Base-by-base conservation (phyloP, 2,113 vertebrate genomes). In the Tragelaphus imberbis region DNA sequence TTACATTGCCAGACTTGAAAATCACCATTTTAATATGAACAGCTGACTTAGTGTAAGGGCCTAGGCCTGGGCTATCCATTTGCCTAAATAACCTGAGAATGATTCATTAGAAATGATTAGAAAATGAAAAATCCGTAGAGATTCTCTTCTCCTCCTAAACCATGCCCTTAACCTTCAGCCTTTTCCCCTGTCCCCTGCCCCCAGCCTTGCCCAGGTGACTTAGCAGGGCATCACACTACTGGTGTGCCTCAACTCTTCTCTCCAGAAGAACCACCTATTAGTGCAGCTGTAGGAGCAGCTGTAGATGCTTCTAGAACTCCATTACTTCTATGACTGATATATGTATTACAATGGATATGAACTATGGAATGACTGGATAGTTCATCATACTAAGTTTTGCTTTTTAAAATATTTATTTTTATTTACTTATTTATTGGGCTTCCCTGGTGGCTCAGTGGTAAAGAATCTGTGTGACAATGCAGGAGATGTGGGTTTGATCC, bases 101-200 rank as follows among this genome's bases (percentile, higher is more conserved):
- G 55, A 13, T 27, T 87, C 40, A 28, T 55, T 89, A 82, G 33
- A 68, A 84, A 47, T 61, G 30, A 63, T 61, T 36, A 71, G 84
- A 94, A 96, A 80, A 88, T 49, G 23, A 9, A 7, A 84, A 28
- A 14, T 82, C 47, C 58, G n/a, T 63, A 59, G 53, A n/a, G 21
- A 63, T 14, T 61, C 51, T 17, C 6, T 49, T 36, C 28, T 86
- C 90, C 82, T 51, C n/a, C 63, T n/a, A n/a, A 80, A 10, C 12
- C 30, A n/a, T 19, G 15, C 23, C 19, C 9, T 14, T 1, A 23
- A 3, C 49, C n/a, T 25, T 23, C 14, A 23, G 2, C 0, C n/a
- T 23, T 2, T 23, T 14, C 21, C 10, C 55, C 71, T 1, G n/a
- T 3, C 68, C n/a, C 65, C 19, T 40, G n/a, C n/a, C 19, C n/a